Evolutionary conservation across 2,113 vertebrate genomes (phyloP).

Genomic region (Ovis canadensis): DNA sequence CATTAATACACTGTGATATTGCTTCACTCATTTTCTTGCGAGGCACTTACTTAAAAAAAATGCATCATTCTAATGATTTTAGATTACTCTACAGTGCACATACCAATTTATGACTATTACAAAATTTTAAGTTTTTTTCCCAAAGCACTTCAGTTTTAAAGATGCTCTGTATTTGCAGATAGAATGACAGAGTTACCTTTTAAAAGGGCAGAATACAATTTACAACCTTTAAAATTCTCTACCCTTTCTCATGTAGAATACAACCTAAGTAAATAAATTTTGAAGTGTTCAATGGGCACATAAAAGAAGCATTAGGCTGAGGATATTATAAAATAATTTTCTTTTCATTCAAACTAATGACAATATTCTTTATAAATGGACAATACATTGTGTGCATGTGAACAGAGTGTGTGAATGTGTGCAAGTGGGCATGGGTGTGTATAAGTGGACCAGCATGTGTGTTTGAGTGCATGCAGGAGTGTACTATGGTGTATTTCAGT

Average conservation of each 20-base stretch:
- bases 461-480: background rate
- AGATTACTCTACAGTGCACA: slow-evolving; percentile 80
- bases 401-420: background rate
- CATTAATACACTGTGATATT: slow-evolving; percentile 78
- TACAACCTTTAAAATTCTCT: slow-evolving; percentile 69
- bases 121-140: slow-evolving; percentile 75
- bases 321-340: slow-evolving; percentile 70
- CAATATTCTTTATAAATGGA: background rate
- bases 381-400: background rate
- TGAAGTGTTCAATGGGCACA: slow-evolving; percentile 70
- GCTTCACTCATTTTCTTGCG: slow-evolving; percentile 75
- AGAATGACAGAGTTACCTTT: slow-evolving; percentile 55
- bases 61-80: slow-evolving; percentile 81
- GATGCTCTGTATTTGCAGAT: slow-evolving; percentile 67
- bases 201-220: slow-evolving; percentile 72
- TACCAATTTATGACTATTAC: slow-evolving; percentile 82
- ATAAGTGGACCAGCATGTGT: background rate
- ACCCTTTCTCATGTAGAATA: slow-evolving; percentile 63
- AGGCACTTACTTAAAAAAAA: slow-evolving; percentile 81
- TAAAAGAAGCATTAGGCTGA: slow-evolving; percentile 67
- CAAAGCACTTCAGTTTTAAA: slow-evolving; percentile 77
- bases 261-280: slow-evolving; percentile 72
- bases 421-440: background rate
- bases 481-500: background rate
- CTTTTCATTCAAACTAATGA: background rate